These are phyloP conservation scores for Sylvicola cinctus DNA, from an alignment of 2,888 invertebrate genomes.

Conservation along the genomic window DNA sequence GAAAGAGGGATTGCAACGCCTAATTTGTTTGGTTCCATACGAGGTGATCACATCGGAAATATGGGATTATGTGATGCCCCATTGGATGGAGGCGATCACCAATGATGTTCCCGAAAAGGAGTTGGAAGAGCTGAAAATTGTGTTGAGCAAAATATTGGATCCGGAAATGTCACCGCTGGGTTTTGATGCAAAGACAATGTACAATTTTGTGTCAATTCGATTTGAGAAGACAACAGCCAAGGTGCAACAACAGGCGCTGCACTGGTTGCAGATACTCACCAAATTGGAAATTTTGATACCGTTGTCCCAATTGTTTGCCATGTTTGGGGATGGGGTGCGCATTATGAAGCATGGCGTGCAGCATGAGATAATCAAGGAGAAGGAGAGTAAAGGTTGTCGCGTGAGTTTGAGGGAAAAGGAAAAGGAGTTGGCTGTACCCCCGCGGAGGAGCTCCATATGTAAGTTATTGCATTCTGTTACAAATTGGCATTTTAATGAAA, in stretches of 20 bases:
- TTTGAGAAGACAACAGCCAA: constrained; percentile 62
- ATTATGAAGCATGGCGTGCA: constrained; percentile 39
- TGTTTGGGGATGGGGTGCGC: constrained; percentile 74
- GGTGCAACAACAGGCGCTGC: constrained; percentile 70
- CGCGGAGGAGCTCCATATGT: constrained; percentile 34
- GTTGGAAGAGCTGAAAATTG: constrained; percentile 59
- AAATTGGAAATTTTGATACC: constrained; percentile 80
- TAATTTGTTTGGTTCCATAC: constrained; percentile 93
- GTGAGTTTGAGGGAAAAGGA: constrained; percentile 9
- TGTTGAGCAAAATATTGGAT: constrained; percentile 84
- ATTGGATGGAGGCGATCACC: constrained; percentile 96
- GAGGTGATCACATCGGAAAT: constrained; percentile 90
- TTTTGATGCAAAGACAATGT: constrained; percentile 86
- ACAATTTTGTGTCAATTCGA: constrained; percentile 75
- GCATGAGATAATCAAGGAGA: constrained; percentile 25
- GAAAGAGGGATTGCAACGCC: constrained; percentile 81
- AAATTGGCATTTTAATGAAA: background rate
- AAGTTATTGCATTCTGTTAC: constrained; percentile 12
- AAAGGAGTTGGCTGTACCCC: constrained; percentile 21
- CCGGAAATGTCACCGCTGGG: constrained; percentile 89
- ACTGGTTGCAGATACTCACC: constrained; percentile 75
- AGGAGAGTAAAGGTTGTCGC: constrained; percentile 16
- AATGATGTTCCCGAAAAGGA: constrained; percentile 82
- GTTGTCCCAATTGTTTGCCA: constrained; percentile 62
- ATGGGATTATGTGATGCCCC: constrained; percentile 97